Percentiles rank a stretch among this genome's conserved stretches.
These are phyloP conservation scores for Myocastor coypus DNA, from an alignment of 2,113 vertebrate species.

Conservation along the genomic window DNA sequence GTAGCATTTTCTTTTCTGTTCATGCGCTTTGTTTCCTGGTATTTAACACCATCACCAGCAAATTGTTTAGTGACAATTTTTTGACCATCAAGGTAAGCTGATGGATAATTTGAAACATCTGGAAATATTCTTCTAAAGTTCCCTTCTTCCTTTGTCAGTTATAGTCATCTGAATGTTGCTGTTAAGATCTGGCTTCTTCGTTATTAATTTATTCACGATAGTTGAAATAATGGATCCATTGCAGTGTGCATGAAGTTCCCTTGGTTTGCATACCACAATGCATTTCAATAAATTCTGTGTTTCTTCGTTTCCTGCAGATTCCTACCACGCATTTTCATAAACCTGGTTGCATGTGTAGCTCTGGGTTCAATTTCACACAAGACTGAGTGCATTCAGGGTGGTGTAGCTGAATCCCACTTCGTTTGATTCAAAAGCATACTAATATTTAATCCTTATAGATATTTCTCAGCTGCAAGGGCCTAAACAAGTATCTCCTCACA, in stretches of 20 bases:
- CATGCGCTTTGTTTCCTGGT: slow-evolving; percentile 96
- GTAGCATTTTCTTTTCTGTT: slow-evolving; percentile 91
- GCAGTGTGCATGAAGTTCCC: slow-evolving; percentile 95
- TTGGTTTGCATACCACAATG: not conserved
- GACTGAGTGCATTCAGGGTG: too few relatives aligned
- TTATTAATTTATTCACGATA: slow-evolving; percentile 93
- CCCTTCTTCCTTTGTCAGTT: slow-evolving; percentile 94
- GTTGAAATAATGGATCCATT: slow-evolving; percentile 95
- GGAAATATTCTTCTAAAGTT: slow-evolving; percentile 90
- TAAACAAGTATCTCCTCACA: not conserved
- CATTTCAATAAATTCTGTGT: not conserved
- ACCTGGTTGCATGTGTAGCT: not conserved
- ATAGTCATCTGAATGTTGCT: slow-evolving; percentile 92
- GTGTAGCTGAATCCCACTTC: too few relatives aligned
- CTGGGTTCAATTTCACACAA: not conserved
- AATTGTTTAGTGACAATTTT: slow-evolving; percentile 96
- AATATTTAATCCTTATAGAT: not conserved
- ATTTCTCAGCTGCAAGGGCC: not conserved
- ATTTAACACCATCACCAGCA: slow-evolving; percentile 97
- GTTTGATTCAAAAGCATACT: too few relatives aligned
- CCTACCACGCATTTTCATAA: not conserved
- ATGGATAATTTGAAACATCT: slow-evolving; percentile 96
- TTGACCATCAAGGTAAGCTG: slow-evolving; percentile 95
- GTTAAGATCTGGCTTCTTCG: slow-evolving; percentile 91
- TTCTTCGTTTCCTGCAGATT: slow-evolving; percentile 57